Evolutionary conservation across 2,888 invertebrate species (phyloP).

Genomic region (Nezara viridula): DNA sequence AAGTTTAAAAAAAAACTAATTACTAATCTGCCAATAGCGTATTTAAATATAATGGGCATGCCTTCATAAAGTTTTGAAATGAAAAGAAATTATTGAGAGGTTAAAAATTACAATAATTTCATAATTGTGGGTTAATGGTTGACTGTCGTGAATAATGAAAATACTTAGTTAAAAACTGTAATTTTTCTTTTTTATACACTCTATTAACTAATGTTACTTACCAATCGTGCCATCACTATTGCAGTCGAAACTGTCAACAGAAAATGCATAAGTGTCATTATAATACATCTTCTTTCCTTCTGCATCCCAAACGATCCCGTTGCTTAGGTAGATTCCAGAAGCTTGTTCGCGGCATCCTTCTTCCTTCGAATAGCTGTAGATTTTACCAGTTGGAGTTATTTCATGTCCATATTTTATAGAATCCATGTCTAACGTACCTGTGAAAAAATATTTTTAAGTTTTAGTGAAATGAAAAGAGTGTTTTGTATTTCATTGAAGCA

Average conservation of each 20-base stretch:
- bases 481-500: too few species aligned
- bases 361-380: constrained; percentile 66
- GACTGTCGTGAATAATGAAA: too few species aligned
- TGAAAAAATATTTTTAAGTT: not conserved
- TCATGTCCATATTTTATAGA: not conserved
- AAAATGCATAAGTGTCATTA: constrained; percentile 70
- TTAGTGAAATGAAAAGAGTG: not conserved
- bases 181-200: too few species aligned
- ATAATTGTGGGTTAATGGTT: too few species aligned
- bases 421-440: not conserved
- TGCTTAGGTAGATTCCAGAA: constrained; percentile 70
- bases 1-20: too few species aligned
- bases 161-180: too few species aligned
- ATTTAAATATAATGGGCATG: too few species aligned
- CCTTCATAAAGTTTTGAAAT: too few species aligned
- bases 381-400: constrained; percentile 57
- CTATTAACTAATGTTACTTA: constrained; percentile 67
- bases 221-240: constrained; percentile 78
- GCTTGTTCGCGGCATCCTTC: constrained; percentile 51
- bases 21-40: too few species aligned
- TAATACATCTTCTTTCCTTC: constrained; percentile 76
- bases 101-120: too few species aligned
- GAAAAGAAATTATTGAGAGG: too few species aligned
- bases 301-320: constrained; percentile 84
- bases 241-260: constrained; percentile 79